phyloP scores from a whole-genome alignment of 2,888 invertebrate species.

The Trichopria drosophilae region DNA sequence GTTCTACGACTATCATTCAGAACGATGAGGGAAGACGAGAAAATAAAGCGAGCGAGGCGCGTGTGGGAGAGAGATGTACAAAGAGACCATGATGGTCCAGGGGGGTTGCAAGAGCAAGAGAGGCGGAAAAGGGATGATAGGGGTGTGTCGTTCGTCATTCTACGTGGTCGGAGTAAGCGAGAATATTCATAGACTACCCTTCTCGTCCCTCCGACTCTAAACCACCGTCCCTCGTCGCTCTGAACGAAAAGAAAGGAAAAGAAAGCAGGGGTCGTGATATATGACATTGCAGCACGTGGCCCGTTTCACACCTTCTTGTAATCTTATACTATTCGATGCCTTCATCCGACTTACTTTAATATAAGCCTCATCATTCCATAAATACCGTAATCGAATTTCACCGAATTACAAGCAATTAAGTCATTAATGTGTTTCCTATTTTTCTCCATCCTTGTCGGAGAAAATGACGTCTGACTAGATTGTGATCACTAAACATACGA shows the following conservation, averaged over 20 bases:
- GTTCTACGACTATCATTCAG: no score
- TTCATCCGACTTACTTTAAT: no score
- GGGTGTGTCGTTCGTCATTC: conserved; percentile 53
- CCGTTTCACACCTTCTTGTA: conserved; percentile 53
- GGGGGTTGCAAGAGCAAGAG: no score
- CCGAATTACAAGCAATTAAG: background rate
- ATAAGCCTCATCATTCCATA: no score
- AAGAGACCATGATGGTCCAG: background rate
- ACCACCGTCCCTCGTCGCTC: conserved; percentile 25
- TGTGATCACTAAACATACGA: no score
- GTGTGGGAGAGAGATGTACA: background rate
- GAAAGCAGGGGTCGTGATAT: conserved; percentile 46
- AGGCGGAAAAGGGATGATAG: conserved; percentile 32
- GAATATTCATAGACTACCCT: conserved; percentile 54
- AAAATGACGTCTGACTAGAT: no score
- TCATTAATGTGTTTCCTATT: no score
- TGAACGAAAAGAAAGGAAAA: conserved; percentile 27
- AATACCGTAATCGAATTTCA: background rate
- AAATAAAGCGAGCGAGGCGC: background rate
- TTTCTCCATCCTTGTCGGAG: no score
- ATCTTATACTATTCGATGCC: conserved; percentile 42
- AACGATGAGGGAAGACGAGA: no score
- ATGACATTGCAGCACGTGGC: conserved; percentile 50
- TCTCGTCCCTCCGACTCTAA: conserved; percentile 19
- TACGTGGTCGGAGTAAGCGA: conserved; percentile 43